Evolutionary conservation across 1,140 invertebrate species (phyloP), one percentile per base, ranked within the genome.

Genomic region (Drosophila serrata): DNA sequence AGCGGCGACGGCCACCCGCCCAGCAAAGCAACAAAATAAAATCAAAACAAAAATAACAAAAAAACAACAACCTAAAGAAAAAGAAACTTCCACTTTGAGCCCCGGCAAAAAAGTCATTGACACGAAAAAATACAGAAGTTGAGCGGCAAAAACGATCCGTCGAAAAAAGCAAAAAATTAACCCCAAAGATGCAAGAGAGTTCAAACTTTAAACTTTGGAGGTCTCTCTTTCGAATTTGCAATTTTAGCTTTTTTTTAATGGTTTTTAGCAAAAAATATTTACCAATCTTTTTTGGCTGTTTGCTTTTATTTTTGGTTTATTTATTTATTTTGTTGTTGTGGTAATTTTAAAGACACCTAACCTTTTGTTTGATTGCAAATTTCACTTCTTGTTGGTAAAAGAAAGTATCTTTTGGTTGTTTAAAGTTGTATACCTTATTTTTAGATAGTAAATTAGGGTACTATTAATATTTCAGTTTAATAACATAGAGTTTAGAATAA

Each of bases 81-180:
- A 85, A 85, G 81, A 85, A 85, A 85, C 82, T 81, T 78, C 67
- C 76, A 85, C 67, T 64, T 59, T 43, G 56, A 80, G 63, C 70
- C 73, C 77, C 78, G 55, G 4, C 67, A 78, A 82, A 64, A 64
- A 80, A 84, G 81, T 84, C 81, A 84, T 84, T 84, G 81, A 84
- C 81, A 85, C 68, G 57, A 80, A 84, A 84, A 82, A 55, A 60
- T 59, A 33, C 61, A 72, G 33, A 61, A 61, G 63, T 65, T 61
- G 17, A 51, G 45, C 42, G 13, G 57, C 27, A 72, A 17, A 29
- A 53, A 3, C 49, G 29, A 53, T 53, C 49, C 31, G 13, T 12
- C 51, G 15, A 62, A 67, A 53, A 46, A 61, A 55, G 49, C n/a
- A 45, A 60, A 65, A 65, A 65, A 60, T 61, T 61, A 67, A 37